Evolutionary conservation across 2,888 invertebrate species (phyloP), one percentile per base, ranked within the genome.

Genomic region (Cataglyphis altisquamis): DNA sequence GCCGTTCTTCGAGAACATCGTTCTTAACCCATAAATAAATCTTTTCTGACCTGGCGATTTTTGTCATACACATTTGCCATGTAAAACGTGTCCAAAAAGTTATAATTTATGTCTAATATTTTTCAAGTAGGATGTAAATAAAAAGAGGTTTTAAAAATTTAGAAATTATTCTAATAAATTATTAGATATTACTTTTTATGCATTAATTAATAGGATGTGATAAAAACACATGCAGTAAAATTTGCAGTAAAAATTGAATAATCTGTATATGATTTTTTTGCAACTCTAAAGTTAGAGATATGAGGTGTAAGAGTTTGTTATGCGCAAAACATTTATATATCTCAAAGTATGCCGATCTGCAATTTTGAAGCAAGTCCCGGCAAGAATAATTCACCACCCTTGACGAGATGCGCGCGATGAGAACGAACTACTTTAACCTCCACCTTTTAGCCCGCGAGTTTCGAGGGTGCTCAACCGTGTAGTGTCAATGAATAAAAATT

Each of bases 401-500:
- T 21, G 72, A 72, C 60, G 45, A 80, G 45, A 80, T 36, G 72
- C 45, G 3, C 32, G 32, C 6, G 45, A 80, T 25, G 82, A 75
- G 63, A 68, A 83, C 83, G 82, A 72, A 84, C 85, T 84, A 84
- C 85, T 89, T 84, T 82, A 89, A 85, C 80, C 88, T 84, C 87
- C 87, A 91, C 88, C 89, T 91, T 91, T 87, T 87, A 88, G 90
- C 77, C 86, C 85, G 83, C 85, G 87, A 88, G 88, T 90, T 88
- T 90, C 83, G 85, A 92, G 93, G 91, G 91, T 91, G 90, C 92
- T 93, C 90, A 91, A 87, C 90, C 91, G 92, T 92, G 91, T 92
- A 92, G 93, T 94, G 94, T 94, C 94, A 94, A 94, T 94, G 94
- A 94, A 94, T 94, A 94, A 94, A 94, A 94, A 94, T 94, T 94